Evolutionary conservation across 1,140 invertebrate species (phyloP), one percentile per base, ranked within the genome.

Genomic region (Papilio machaon): DNA sequence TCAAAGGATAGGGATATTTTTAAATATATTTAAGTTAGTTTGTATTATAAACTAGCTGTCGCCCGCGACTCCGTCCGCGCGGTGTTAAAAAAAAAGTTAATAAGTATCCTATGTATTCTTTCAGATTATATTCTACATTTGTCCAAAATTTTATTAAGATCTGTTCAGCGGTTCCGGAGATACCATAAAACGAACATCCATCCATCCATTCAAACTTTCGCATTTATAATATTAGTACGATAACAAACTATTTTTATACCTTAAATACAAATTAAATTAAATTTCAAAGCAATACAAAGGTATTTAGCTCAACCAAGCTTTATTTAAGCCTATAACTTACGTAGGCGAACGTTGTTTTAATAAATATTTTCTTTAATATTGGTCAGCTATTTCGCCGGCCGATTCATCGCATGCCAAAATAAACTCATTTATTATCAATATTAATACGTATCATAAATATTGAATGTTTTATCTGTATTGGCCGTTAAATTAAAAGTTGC

Each of bases 391-490:
- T 60, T 60, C n/a, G 58, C 64, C 6, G 13, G 30, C 13, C 64
- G 30, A 17, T 70, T 35, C 11, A 70, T 70, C 64, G 64, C 64
- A 70, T 35, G 64, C 64, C 64, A 70, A 35, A 70, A 70, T 70
- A 70, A 70, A 70, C 64, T 13, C 30, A 15, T 70, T 15, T 70
- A 38, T 70, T 70, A 35, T 64, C 23, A 30, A 23, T 64, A 64
- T 70, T 70, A 70, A 70, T 70, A 70, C 13, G 64, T 70, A 70
- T 70, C 64, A 70, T 70, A 70, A 70, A 70, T 38, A 70, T 70
- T 70, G 64, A 70, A 70, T 70, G 64, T 70, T 70, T 70, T 35
- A 30, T 70, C 64, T 70, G 64, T 35, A 70, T 70, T 64, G 8
- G n/a, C 58, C 23, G 35, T 15, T 70, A 70, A 70, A 70, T 70